phyloP scores from a whole-genome alignment of 2,113 vertebrate species.

The Triplophysa rosa region DNA sequence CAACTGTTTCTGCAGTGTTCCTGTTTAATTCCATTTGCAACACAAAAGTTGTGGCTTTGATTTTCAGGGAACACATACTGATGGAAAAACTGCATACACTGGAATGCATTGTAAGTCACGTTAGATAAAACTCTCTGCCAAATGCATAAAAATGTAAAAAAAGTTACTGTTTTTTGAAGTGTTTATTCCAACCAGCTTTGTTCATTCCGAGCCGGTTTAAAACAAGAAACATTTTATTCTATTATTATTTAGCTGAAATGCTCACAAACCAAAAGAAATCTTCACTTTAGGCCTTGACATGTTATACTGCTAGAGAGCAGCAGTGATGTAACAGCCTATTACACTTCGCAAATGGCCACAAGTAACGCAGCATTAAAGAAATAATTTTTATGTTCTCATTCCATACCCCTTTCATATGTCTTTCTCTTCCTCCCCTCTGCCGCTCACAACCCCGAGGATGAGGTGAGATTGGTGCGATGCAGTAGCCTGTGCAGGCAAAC shows the following conservation, averaged over 20 bases:
- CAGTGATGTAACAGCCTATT: slow-evolving; percentile 20
- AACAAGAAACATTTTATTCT: no score
- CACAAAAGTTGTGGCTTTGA: no score
- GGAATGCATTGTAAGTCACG: no score
- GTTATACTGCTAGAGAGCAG: slow-evolving; percentile 12
- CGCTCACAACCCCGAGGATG: slow-evolving; percentile 61
- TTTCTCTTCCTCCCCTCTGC: not conserved
- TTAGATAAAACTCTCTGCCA: no score
- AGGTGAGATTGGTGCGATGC: slow-evolving; percentile 68
- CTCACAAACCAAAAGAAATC: not conserved
- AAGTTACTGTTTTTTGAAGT: no score
- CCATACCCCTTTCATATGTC: not conserved
- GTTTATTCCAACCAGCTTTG: no score
- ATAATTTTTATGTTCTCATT: slow-evolving; percentile 21
- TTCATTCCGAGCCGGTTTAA: no score
- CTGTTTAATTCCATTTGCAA: no score
- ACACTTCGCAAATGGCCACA: slow-evolving; percentile 28
- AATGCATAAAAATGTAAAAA: no score
- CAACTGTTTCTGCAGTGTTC: no score
- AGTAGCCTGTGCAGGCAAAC: slow-evolving; percentile 65
- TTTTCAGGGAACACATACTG: no score
- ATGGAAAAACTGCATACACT: no score
- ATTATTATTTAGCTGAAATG: not conserved
- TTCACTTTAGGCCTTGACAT: not conserved
- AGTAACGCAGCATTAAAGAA: slow-evolving; percentile 34